Conservation (phyloP, 2,888 invertebrate species). For the Lydus trimaculatus region DNA sequence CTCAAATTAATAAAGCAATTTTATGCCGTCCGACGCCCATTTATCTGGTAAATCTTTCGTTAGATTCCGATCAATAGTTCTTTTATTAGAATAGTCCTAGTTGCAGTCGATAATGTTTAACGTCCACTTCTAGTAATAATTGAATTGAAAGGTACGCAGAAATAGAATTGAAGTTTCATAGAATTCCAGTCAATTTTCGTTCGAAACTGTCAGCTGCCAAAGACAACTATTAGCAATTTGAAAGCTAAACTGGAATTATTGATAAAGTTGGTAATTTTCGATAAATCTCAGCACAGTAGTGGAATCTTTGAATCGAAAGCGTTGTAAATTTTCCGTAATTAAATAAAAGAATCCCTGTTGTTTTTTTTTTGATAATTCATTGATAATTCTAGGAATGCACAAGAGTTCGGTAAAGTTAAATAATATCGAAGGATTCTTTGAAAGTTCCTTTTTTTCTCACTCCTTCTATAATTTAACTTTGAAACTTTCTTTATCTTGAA, state of each 20-base stretch:
- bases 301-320: no score
- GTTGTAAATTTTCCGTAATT: no score
- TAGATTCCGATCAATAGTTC: no score
- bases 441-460: no score
- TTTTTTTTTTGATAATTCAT: not conserved
- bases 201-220: not conserved
- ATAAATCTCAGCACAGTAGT: not conserved
- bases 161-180: not conserved
- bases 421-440: no score
- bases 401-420: not conserved
- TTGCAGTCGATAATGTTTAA: no score
- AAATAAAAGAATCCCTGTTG: no score
- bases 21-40: not conserved
- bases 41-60: not conserved
- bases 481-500: no score
- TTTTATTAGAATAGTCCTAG: no score
- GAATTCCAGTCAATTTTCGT: not conserved
- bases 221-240: not conserved
- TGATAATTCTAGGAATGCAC: not conserved
- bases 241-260: not conserved
- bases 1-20: not conserved
- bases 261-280: not conserved
- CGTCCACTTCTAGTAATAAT: not conserved
- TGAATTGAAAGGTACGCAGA: not conserved
- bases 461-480: no score